These are phyloP conservation scores for Ophion ventricosus DNA, from an alignment of 2,888 invertebrate species.

Conservation along the genomic window DNA sequence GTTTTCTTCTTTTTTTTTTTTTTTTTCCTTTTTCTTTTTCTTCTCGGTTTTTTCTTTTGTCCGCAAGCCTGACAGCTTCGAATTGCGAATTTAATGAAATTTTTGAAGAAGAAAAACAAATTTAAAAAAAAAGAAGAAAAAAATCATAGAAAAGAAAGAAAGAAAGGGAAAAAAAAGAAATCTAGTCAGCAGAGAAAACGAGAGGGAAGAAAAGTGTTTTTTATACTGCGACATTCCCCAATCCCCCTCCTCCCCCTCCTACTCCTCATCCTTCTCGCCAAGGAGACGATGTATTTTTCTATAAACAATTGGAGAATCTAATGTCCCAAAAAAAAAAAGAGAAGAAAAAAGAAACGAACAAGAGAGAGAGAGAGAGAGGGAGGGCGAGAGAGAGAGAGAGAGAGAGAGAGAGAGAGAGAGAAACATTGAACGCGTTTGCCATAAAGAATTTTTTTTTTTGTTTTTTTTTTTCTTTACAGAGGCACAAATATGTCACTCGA, in stretches of 20 bases:
- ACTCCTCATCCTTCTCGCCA: no score
- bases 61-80: slow-evolving; percentile 50
- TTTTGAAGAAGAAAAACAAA: slow-evolving; percentile 26
- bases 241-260: slow-evolving; percentile 58
- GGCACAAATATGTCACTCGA: slow-evolving; percentile 35
- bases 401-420: neutral
- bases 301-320: slow-evolving; percentile 64
- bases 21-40: neutral
- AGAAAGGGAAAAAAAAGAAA: slow-evolving; percentile 52
- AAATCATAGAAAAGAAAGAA: no score
- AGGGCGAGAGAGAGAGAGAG: neutral
- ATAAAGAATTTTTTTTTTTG: slow-evolving; percentile 45
- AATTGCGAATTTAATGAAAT: slow-evolving; percentile 12
- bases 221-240: slow-evolving; percentile 68
- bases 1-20: neutral
- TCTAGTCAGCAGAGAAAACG: slow-evolving; percentile 64
- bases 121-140: neutral
- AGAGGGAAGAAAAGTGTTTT: slow-evolving; percentile 57
- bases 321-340: slow-evolving; percentile 36
- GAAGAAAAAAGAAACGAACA: neutral
- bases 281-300: slow-evolving; percentile 59
- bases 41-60: no score
- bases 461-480: slow-evolving; percentile 32
- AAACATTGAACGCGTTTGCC: slow-evolving; percentile 53
- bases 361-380: no score